These are phyloP conservation scores for Coremacera marginata DNA, from an alignment of 2,888 invertebrate genomes.

Conservation along the genomic window DNA sequence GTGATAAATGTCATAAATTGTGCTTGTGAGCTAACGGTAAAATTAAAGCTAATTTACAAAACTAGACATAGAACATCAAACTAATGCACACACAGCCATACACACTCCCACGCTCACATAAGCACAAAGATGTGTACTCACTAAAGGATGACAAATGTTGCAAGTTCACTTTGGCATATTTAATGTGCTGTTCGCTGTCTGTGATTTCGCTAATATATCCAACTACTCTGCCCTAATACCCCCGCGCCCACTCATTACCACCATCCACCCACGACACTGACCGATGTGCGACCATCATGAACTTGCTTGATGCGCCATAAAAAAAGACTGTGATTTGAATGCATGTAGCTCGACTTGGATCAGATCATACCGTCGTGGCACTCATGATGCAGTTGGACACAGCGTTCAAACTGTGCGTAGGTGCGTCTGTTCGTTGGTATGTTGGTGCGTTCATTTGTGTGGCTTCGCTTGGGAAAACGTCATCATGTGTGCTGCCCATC, in stretches of 20 bases:
- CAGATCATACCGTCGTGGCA: neutral
- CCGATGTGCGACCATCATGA: neutral
- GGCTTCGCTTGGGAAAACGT: slow-evolving; percentile 11
- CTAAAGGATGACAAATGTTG: slow-evolving; percentile 41
- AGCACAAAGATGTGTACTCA: neutral
- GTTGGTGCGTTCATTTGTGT: slow-evolving; percentile 4
- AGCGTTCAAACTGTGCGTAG: neutral
- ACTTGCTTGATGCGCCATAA: neutral
- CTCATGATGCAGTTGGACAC: neutral
- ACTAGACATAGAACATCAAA: slow-evolving; percentile 34
- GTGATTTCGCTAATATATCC: slow-evolving; percentile 53
- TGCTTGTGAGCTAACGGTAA: slow-evolving; percentile 28
- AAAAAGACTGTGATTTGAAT: neutral
- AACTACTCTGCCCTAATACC: neutral
- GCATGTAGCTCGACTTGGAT: neutral
- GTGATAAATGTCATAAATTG: slow-evolving; percentile 37
- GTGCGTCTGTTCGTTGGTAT: neutral
- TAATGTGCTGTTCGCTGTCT: slow-evolving; percentile 52
- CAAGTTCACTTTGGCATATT: slow-evolving; percentile 64
- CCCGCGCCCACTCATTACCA: neutral
- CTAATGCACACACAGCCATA: slow-evolving; percentile 1
- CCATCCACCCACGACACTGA: neutral
- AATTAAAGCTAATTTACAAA: slow-evolving; percentile 37
- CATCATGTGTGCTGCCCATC: slow-evolving; percentile 34
- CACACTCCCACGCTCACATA: neutral